phyloP scores from a whole-genome alignment of 92 coral and sea anemone species.

The Parazoanthus atlanticus region DNA sequence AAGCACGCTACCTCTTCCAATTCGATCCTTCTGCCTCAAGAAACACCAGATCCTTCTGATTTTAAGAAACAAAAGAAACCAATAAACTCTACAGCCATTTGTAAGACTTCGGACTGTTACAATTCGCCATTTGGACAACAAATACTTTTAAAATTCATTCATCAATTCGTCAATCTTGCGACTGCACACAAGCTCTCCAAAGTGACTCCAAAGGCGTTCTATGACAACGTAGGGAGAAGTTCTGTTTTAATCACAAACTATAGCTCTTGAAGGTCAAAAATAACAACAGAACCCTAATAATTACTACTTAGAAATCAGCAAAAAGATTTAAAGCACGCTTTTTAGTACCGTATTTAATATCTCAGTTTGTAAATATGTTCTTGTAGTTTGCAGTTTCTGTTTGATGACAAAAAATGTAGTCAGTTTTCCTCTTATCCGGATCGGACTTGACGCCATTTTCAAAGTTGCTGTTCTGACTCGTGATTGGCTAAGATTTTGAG shows the following conservation, averaged over 20 bases:
- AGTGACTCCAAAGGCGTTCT: neutral
- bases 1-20: constrained; percentile 1
- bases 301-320: neutral
- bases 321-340: neutral
- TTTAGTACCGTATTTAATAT: neutral
- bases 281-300: neutral
- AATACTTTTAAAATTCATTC: constrained; percentile 1
- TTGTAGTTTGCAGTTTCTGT: too few species aligned
- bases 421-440: neutral
- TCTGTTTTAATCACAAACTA: neutral
- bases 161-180: constrained; percentile 1
- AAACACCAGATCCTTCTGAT: neutral
- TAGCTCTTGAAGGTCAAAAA: neutral
- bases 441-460: constrained; percentile 29
- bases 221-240: constrained; percentile 4
- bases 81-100: neutral
- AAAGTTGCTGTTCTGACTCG: constrained; percentile 17
- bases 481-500: constrained; percentile 12
- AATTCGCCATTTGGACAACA: neutral
- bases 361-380: neutral
- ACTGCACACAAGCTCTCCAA: neutral
- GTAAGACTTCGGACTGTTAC: neutral
- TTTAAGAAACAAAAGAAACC: neutral
- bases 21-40: neutral
- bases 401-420: neutral